Percentiles rank a stretch among this genome's conserved stretches.
Evolutionary conservation across 2,113 vertebrate genomes (phyloP).

Genomic region (Tonatia bakeri): DNA sequence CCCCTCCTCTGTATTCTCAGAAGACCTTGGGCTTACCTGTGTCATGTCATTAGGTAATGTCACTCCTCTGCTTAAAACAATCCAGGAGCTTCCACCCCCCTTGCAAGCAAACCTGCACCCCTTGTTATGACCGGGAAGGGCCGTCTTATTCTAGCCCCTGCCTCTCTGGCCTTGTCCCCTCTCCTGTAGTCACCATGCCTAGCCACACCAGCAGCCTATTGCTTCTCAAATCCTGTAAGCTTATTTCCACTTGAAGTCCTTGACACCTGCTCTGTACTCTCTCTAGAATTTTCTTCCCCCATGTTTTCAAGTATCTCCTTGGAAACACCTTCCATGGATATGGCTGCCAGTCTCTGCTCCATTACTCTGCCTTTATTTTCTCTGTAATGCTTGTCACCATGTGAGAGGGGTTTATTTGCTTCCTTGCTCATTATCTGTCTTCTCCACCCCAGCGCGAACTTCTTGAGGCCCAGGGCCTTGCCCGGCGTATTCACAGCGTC

Average conservation of each 20-base stretch:
- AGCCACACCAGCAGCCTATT: background rate
- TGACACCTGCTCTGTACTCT: background rate
- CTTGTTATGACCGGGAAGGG: background rate
- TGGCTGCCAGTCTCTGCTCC: background rate
- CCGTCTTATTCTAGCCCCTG: background rate
- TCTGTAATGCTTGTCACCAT: background rate
- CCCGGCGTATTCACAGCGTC: background rate
- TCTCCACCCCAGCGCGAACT: background rate
- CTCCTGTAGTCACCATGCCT: background rate
- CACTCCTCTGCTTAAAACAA: background rate
- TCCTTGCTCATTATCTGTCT: background rate
- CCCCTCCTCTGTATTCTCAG: background rate
- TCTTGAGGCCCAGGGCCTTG: background rate
- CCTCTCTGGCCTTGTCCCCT: background rate
- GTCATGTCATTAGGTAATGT: background rate
- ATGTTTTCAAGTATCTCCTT: background rate
- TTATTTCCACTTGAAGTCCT: background rate
- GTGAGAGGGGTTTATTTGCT: background rate
- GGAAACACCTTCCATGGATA: background rate
- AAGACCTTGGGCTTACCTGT: background rate
- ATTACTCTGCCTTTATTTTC: background rate
- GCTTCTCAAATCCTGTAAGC: background rate
- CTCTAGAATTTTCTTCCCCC: background rate
- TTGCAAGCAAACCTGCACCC: background rate
- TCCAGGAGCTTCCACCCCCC: background rate